These are phyloP conservation scores for Ridgeia piscesae DNA, from an alignment of 1,140 invertebrate genomes.

Conservation along the genomic window DNA sequence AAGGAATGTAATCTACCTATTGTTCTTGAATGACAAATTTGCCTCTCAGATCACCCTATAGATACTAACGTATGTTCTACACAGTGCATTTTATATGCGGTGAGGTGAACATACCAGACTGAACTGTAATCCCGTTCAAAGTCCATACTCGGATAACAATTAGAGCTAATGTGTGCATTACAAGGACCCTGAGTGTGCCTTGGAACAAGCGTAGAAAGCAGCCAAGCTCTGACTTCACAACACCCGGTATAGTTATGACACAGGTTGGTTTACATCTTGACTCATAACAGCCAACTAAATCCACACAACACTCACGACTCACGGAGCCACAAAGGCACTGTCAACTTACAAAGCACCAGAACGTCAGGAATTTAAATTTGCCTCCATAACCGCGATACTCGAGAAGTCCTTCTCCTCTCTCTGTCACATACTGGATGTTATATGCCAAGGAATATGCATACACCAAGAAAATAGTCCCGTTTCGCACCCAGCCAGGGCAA, in stretches of 20 bases:
- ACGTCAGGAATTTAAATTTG: constrained; percentile 86
- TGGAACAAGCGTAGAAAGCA: not conserved
- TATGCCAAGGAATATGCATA: constrained; percentile 11
- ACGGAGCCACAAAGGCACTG: not conserved
- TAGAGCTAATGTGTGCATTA: not conserved
- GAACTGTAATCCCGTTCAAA: not conserved
- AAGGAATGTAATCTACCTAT: too few species aligned
- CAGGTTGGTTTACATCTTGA: not conserved
- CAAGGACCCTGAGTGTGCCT: not conserved
- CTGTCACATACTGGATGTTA: constrained; percentile 9
- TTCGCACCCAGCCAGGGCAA: not conserved
- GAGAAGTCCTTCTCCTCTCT: constrained; percentile 18
- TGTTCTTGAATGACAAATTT: too few species aligned
- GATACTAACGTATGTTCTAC: not conserved
- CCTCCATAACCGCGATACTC: constrained; percentile 62
- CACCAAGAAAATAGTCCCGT: constrained; percentile 13
- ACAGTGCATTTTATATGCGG: not conserved
- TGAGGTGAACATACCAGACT: not conserved
- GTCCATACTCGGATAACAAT: not conserved
- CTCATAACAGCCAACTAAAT: not conserved
- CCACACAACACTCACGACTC: not conserved
- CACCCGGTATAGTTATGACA: not conserved
- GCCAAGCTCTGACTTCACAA: not conserved
- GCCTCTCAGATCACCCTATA: too few species aligned
- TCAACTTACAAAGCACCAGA: constrained; percentile 77